phyloP scores from a whole-genome alignment of 2,797 vertebrate species.

The Onychomys arenicola region DNA sequence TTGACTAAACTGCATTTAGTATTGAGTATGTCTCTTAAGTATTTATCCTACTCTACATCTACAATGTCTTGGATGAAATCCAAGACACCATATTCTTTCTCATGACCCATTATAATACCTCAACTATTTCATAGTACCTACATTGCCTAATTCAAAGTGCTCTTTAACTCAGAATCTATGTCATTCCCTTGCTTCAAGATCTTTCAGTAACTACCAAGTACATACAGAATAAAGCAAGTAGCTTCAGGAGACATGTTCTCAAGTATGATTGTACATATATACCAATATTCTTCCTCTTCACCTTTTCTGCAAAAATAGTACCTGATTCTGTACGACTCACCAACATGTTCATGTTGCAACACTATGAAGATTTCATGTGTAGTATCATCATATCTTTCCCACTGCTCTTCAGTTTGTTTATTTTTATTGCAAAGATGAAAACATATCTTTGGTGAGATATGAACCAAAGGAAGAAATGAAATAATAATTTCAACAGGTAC shows the following conservation, averaged over 20 bases:
- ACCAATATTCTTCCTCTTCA: neutral
- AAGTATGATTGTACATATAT: neutral
- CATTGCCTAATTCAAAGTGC: neutral
- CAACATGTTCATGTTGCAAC: neutral
- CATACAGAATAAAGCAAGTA: neutral
- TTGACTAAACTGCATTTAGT: neutral
- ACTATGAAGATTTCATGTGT: neutral
- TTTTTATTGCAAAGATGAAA: neutral
- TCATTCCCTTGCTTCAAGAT: neutral
- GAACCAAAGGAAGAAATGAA: conserved; percentile 19
- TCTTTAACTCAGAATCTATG: neutral
- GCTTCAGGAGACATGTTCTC: neutral
- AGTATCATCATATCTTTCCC: neutral
- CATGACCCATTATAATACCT: neutral
- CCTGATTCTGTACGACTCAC: too few species aligned
- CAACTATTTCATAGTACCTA: neutral
- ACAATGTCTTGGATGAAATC: neutral
- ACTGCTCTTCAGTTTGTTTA: neutral
- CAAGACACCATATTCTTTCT: neutral
- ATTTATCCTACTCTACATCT: neutral
- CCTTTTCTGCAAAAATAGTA: neutral
- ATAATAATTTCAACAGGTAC: neutral
- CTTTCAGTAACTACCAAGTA: neutral
- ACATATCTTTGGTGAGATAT: neutral
- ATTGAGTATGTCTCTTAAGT: neutral